phyloP scores from a whole-genome alignment of 1,140 invertebrate species.

The Megalonaias nervosa region DNA sequence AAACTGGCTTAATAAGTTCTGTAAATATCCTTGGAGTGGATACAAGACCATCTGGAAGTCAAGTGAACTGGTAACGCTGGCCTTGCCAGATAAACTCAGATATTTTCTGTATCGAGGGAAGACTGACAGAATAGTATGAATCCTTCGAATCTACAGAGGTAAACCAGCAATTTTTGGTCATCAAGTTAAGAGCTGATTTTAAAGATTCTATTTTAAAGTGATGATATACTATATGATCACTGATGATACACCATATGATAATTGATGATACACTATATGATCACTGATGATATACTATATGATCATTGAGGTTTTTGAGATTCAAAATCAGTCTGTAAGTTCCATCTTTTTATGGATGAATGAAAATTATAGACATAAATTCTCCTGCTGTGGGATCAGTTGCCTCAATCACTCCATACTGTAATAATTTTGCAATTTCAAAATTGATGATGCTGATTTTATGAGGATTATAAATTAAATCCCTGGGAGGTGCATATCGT shows the following conservation, averaged over 20 bases:
- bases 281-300: conserved; percentile 35
- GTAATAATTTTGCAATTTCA: no score
- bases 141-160: conserved; percentile 36
- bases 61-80: conserved; percentile 26
- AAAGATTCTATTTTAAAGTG: conserved; percentile 45
- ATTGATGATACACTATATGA: no score
- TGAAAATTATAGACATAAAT: conserved; percentile 15
- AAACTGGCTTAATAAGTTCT: no score
- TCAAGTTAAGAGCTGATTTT: conserved; percentile 12
- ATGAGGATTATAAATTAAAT: no score
- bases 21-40: no score
- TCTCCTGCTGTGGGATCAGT: not conserved
- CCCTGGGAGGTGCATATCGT: no score
- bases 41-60: conserved; percentile 29
- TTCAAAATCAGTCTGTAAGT: conserved; percentile 37
- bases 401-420: not conserved
- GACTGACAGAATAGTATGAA: conserved; percentile 37
- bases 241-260: no score
- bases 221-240: conserved; percentile 31
- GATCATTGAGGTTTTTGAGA: conserved; percentile 36
- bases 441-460: no score
- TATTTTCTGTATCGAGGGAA: conserved; percentile 22
- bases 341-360: conserved; percentile 24
- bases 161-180: conserved; percentile 30
- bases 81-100: conserved; percentile 39